Conservation (phyloP, 2,888 invertebrate species). For the Polymixis lichenea region DNA sequence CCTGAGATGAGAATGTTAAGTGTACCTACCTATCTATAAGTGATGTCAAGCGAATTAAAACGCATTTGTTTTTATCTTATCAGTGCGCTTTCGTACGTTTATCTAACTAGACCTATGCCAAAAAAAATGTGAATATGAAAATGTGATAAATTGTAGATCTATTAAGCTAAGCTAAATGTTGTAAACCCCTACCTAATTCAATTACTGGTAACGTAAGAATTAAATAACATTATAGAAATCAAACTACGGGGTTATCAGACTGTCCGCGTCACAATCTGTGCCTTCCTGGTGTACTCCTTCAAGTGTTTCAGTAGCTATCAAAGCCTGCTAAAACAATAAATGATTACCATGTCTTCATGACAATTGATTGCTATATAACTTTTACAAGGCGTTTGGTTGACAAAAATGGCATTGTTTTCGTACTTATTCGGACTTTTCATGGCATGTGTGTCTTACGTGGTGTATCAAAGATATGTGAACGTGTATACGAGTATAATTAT, state of each 20-base stretch:
- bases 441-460: slow-evolving; percentile 79
- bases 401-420: slow-evolving; percentile 77
- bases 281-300: slow-evolving; percentile 5
- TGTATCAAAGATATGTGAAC: slow-evolving; percentile 81
- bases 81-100: too few species aligned
- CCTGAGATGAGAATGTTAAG: not conserved
- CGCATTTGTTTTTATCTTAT: too few species aligned
- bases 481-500: slow-evolving; percentile 78
- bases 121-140: too few species aligned
- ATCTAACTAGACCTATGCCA: too few species aligned
- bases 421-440: slow-evolving; percentile 78
- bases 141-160: not conserved
- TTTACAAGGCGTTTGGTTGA: slow-evolving; percentile 16
- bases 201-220: slow-evolving; percentile 78
- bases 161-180: slow-evolving; percentile 4
- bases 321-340: not conserved
- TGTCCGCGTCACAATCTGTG: slow-evolving; percentile 24
- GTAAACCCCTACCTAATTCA: slow-evolving; percentile 83
- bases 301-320: not conserved
- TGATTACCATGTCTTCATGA: slow-evolving; percentile 1
- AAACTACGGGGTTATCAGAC: slow-evolving; percentile 56
- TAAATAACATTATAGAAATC: slow-evolving; percentile 71
- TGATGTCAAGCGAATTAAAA: too few species aligned
- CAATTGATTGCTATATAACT: slow-evolving; percentile 17
- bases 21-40: too few species aligned